Percentiles rank a stretch among this genome's conserved stretches.
Evolutionary conservation across 2,113 vertebrate species (phyloP).

Genomic region (Sander vitreus): DNA sequence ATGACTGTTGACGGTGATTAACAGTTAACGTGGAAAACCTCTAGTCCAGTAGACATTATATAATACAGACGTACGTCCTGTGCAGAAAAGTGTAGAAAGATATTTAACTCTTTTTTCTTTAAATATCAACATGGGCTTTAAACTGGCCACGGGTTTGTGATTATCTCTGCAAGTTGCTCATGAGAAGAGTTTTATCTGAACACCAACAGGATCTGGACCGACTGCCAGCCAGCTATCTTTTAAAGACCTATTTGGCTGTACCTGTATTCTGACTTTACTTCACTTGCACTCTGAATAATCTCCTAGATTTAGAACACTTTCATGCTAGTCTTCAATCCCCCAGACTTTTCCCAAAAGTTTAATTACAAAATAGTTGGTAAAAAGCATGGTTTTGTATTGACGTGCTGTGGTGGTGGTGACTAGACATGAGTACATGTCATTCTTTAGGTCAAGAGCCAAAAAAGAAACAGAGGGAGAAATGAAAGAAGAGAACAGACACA

Average conservation of each 20-base stretch:
- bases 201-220: slow-evolving; percentile 35
- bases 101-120: neutral
- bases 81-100: neutral
- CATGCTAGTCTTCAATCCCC: slow-evolving; percentile 28
- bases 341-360: slow-evolving; percentile 6
- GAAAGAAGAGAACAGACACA: too few relatives aligned
- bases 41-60: slow-evolving; percentile 27
- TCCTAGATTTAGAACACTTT: slow-evolving; percentile 26
- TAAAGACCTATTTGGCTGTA: slow-evolving; percentile 46
- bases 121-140: slow-evolving; percentile 11
- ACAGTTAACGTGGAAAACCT: slow-evolving; percentile 42
- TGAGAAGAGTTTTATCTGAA: slow-evolving; percentile 22
- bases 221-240: slow-evolving; percentile 49
- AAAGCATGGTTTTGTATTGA: neutral
- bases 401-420: neutral
- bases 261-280: slow-evolving; percentile 50
- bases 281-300: slow-evolving; percentile 27
- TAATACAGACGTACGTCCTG: slow-evolving; percentile 3
- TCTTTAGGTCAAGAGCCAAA: neutral
- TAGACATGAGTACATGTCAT: neutral
- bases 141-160: neutral
- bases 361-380: neutral
- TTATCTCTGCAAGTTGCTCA: slow-evolving; percentile 4
- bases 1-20: slow-evolving; percentile 57
- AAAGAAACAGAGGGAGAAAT: neutral